Percentiles rank a stretch among this genome's conserved stretches.
Evolutionary conservation across 2,797 vertebrate species (phyloP).

Genomic region (Gymnopithys bicolor): DNA sequence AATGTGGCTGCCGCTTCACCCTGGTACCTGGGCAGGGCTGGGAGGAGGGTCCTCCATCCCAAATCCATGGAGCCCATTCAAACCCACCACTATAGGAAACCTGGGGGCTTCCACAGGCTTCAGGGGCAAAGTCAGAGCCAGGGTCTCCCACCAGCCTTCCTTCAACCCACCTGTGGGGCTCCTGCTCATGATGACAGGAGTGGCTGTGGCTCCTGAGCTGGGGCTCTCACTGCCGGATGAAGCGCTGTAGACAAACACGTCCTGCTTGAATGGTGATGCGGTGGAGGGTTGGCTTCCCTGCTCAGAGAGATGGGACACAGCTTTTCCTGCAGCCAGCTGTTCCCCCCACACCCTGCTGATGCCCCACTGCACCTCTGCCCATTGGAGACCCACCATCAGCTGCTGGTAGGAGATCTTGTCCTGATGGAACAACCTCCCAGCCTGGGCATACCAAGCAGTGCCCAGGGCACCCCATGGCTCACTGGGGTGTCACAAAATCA

Average conservation of each 20-base stretch:
- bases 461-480: neutral
- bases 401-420: neutral
- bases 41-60: neutral
- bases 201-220: conserved; percentile 69
- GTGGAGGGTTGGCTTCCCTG: conserved; percentile 86
- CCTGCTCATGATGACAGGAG: conserved; percentile 92
- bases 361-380: fast-evolving
- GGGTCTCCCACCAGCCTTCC: neutral
- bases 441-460: neutral
- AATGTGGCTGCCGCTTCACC: fast-evolving
- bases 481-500: neutral
- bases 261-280: conserved; percentile 83
- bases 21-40: fast-evolving
- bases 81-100: fast-evolving
- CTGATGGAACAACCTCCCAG: fast-evolving
- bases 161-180: conserved; percentile 87
- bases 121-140: fast-evolving
- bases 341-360: fast-evolving
- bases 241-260: conserved; percentile 84
- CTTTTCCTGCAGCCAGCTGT: neutral
- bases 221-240: conserved; percentile 85
- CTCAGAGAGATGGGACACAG: neutral
- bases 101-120: fast-evolving
- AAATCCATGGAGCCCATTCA: neutral
- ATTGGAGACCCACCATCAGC: fast-evolving